A percentile compares a stretch with the other conserved stretches of the same genome.
Conservation (phyloP, 2,888 invertebrate genomes). For the Gnatocerus cornutus region DNA sequence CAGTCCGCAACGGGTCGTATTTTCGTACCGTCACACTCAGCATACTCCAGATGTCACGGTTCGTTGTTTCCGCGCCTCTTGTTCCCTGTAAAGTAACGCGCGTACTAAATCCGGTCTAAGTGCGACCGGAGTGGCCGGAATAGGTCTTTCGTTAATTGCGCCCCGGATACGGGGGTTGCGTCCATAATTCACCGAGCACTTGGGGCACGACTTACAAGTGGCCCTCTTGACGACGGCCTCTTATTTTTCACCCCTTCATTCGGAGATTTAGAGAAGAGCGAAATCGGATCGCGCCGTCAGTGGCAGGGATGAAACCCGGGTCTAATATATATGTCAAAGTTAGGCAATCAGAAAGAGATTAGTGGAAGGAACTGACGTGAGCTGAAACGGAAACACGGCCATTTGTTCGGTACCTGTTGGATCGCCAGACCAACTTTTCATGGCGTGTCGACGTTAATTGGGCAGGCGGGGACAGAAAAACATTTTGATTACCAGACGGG, state of each 20-base stretch:
- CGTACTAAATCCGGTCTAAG: constrained; percentile 50
- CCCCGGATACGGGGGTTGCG: constrained; percentile 21
- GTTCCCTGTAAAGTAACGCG: constrained; percentile 48
- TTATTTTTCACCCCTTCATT: constrained; percentile 24
- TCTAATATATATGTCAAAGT: constrained; percentile 71
- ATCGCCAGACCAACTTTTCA: constrained; percentile 55
- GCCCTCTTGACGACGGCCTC: constrained; percentile 39
- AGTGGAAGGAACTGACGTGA: constrained; percentile 68
- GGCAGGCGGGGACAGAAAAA: constrained; percentile 42
- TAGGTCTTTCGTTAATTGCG: constrained; percentile 53
- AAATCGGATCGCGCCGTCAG: constrained; percentile 26
- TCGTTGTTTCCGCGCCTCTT: constrained; percentile 52
- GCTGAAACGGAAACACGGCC: constrained; percentile 65
- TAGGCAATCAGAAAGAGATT: constrained; percentile 71
- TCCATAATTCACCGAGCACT: constrained; percentile 43
- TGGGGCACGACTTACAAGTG: constrained; percentile 49
- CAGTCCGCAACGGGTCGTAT: constrained; percentile 39
- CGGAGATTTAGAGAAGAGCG: constrained; percentile 31
- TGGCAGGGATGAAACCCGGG: constrained; percentile 59
- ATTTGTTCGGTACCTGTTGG: constrained; percentile 62
- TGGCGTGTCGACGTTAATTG: constrained; percentile 58
- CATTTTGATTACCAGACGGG: constrained; percentile 4
- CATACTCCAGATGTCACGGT: constrained; percentile 52
- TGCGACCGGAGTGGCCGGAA: constrained; percentile 47
- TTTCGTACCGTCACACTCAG: constrained; percentile 50